Conservation (phyloP, 2,888 invertebrate species). For the Tinea pellionella region DNA sequence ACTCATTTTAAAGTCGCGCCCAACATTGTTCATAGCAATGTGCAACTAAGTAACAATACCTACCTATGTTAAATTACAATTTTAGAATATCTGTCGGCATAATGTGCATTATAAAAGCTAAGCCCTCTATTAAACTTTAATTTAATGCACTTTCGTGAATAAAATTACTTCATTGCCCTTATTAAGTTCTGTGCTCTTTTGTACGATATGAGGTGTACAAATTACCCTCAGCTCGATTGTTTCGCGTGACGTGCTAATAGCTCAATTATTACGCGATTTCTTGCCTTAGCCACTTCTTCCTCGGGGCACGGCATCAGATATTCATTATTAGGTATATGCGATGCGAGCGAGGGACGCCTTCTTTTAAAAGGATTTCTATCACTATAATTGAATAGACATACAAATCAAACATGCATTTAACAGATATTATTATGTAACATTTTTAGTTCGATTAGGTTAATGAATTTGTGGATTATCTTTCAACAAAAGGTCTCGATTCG, state of each 20-base stretch:
- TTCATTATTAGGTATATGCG: conserved; percentile 5
- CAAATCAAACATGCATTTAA: too few species aligned
- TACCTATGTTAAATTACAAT: too few species aligned
- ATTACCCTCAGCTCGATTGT: conserved; percentile 23
- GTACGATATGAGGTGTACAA: conserved; percentile 21
- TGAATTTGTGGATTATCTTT: background rate
- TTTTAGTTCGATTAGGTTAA: background rate
- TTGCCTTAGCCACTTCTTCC: conserved; percentile 9
- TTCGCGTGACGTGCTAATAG: conserved; percentile 28
- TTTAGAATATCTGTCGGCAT: too few species aligned
- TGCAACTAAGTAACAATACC: too few species aligned
- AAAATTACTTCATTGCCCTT: conserved; percentile 7
- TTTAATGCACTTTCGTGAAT: background rate
- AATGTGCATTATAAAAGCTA: background rate
- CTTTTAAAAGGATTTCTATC: too few species aligned
- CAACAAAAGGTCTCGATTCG: conserved; percentile 3
- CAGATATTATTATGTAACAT: background rate
- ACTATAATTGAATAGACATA: too few species aligned
- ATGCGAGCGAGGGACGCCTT: background rate
- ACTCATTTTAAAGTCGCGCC: background rate
- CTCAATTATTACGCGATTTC: conserved; percentile 25
- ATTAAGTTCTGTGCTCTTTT: conserved; percentile 13
- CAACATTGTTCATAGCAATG: background rate
- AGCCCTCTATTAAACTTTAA: background rate
- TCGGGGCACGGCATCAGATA: conserved; percentile 1